Conservation (phyloP, 2,113 vertebrate genomes). For the Hypanus sabinus region DNA sequence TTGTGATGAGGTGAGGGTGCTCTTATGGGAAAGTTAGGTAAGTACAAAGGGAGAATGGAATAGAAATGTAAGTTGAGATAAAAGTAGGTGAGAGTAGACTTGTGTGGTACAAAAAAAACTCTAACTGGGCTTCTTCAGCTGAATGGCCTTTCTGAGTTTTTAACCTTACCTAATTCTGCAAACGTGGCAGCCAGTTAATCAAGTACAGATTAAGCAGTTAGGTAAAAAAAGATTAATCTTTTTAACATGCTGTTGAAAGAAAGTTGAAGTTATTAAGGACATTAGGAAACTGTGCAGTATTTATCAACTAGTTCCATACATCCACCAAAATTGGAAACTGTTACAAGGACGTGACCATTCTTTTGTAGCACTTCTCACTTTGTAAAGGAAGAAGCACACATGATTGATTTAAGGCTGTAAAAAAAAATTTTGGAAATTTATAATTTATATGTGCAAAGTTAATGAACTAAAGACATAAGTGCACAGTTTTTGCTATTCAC, state of each 20-base stretch:
- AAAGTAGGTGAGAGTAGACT: neutral
- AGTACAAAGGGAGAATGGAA: neutral
- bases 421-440: too few relatives aligned
- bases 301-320: neutral
- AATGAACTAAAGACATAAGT: too few relatives aligned
- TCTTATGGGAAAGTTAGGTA: neutral
- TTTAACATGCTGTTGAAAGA: neutral
- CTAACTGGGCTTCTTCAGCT: neutral
- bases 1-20: neutral
- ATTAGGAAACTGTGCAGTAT: neutral
- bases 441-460: too few relatives aligned
- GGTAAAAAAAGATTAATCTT: neutral
- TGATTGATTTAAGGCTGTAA: neutral
- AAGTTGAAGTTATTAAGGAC: neutral
- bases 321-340: neutral
- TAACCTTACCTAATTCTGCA: neutral
- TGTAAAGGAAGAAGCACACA: neutral
- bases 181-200: neutral
- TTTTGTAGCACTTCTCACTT: neutral
- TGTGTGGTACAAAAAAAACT: neutral
- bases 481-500: too few relatives aligned
- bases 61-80: neutral
- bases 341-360: neutral
- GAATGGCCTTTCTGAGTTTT: neutral
- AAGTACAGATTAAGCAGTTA: neutral